A percentile compares a stretch with the other conserved stretches of the same genome.
phyloP scores from a whole-genome alignment of 2,113 vertebrate species.

The Empidonax traillii region DNA sequence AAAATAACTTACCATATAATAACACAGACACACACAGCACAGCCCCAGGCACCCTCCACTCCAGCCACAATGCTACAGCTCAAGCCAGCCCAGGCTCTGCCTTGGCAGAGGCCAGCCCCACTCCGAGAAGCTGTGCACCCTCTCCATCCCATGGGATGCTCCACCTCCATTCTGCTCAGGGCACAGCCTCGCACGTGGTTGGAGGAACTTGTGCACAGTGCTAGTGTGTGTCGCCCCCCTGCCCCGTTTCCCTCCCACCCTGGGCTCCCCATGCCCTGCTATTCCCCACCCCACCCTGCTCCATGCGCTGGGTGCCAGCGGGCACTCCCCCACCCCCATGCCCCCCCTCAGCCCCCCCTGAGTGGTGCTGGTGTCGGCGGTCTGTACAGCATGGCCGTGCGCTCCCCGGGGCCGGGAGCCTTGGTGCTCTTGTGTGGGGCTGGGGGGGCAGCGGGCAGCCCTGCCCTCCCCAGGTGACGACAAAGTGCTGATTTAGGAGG shows the following conservation, averaged over 20 bases:
- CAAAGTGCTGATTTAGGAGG: constrained; percentile 62
- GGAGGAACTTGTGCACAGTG: constrained; percentile 5
- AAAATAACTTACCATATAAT: constrained; percentile 73
- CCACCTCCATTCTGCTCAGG: background rate
- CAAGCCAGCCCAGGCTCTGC: background rate
- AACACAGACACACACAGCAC: constrained; percentile 39
- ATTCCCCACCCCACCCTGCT: background rate
- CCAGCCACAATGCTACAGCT: background rate
- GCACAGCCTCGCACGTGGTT: background rate
- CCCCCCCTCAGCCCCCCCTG: background rate
- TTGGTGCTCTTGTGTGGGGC: background rate
- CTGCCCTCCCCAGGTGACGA: constrained; percentile 49
- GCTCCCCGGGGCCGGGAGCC: constrained; percentile 20
- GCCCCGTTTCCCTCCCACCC: background rate
- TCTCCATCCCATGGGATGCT: background rate
- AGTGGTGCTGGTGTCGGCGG: constrained; percentile 33
- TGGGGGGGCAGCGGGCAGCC: background rate
- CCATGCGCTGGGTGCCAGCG: background rate
- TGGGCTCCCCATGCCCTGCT: background rate
- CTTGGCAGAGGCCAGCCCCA: background rate
- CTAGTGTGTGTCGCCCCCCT: background rate
- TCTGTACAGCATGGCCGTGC: constrained; percentile 37
- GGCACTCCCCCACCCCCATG: background rate
- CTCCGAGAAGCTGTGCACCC: background rate
- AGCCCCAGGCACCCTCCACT: background rate